Base-by-base conservation (phyloP, 1,140 invertebrate species). In the Idris sp. region DNA sequence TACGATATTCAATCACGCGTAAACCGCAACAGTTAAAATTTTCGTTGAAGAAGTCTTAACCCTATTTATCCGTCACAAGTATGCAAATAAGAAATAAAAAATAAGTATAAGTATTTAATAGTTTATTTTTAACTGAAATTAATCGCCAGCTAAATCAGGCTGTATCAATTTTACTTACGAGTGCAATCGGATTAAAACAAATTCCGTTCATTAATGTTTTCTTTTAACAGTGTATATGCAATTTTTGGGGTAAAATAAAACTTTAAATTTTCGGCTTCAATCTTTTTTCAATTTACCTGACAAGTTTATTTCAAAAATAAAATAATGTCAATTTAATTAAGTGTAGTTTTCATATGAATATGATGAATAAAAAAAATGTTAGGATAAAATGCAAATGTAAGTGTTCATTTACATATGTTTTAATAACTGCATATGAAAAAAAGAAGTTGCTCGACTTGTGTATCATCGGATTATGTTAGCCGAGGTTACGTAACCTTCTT, bases 401-500 rank as follows among this genome's bases (percentile, higher is more conserved):
- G 26, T n/a, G 31, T 18, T 46, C 2, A 61, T 61, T 61, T 48
- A 16, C 56, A 61, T 61, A 48, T 8, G 56, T 40, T 36, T 48
- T 62, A 62, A 62, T 51, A 51, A 51, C 58, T 62, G 44, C 44
- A 62, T 41, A 62, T 41, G 25, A 16, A 10, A 30, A 36, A 49
- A 25, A 40, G 41, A 49, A 62, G 25, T 51, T 7, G 44, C 44
- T 26, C 58, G 44, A 41, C 58, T 51, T 41, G 44, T 62, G 26
- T 18, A 48, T 16, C 41, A 26, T 48, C 35, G 26, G 35, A 44
- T 49, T 62, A 62, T 51, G 44, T 51, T 41, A 40, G 38, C 18
- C 41, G 9, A 64, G 44, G 46, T 53, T 64, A 64, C 59, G 46
- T 51, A 64, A 64, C 59, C 61, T 61, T 28, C 22, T 18, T 22